Conservation (phyloP, 37 sponge, comb jelly and placozoan species). For the Axinella damicornis region DNA sequence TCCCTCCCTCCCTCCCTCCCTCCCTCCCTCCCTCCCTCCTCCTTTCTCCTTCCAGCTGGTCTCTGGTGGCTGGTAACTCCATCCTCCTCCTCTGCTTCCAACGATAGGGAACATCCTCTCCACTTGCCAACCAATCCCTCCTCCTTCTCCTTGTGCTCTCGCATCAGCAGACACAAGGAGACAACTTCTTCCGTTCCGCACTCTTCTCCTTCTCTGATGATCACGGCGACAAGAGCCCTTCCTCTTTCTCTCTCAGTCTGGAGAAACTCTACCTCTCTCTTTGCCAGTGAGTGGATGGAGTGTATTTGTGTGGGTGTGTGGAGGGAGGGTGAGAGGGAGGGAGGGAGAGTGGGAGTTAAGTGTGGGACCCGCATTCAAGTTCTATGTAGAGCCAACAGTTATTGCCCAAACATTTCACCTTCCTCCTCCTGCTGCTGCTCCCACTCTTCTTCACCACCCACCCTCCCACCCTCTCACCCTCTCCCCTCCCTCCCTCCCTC, state of each 20-base stretch:
- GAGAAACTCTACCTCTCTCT: constrained; percentile 80
- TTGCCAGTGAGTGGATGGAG: constrained; percentile 59
- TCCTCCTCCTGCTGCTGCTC: no score
- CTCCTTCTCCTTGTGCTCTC: constrained; percentile 76
- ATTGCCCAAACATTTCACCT: no score
- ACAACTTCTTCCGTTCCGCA: constrained; percentile 73
- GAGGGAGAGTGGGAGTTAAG: no score
- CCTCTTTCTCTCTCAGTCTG: constrained; percentile 49
- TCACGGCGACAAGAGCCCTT: not conserved
- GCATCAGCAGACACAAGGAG: constrained; percentile 47
- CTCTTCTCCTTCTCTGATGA: constrained; percentile 71
- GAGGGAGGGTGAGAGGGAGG: not conserved
- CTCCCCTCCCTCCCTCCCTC: no score
- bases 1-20: not conserved
- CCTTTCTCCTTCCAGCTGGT: constrained; percentile 67
- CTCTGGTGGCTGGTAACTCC: constrained; percentile 76
- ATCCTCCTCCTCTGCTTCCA: not conserved
- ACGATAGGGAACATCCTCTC: constrained; percentile 12
- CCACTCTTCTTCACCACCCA: no score
- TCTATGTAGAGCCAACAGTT: no score
- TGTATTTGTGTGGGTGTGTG: not conserved
- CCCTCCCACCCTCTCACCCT: no score
- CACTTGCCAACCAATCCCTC: constrained; percentile 75
- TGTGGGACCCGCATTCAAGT: no score
- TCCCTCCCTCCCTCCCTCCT: constrained; percentile 6